Conservation (phyloP, 2,797 vertebrate species). For the Carcharodon carcharias region DNA sequence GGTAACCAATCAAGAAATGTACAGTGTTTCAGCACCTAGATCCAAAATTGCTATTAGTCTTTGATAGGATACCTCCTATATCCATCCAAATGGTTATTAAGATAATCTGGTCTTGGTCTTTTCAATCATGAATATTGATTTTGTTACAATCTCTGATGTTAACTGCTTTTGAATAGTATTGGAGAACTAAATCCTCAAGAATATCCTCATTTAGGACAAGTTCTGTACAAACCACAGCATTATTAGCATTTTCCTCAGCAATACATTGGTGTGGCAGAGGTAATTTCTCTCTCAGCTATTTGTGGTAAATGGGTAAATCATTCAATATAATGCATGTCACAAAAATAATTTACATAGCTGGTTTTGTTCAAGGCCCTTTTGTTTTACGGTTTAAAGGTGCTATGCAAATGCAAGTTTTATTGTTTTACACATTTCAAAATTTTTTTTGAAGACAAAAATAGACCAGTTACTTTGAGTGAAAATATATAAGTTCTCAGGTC, state of each 20-base stretch:
- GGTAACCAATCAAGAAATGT: neutral
- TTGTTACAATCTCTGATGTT: neutral
- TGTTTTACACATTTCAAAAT: neutral
- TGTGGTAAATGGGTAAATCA: neutral
- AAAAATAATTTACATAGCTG: neutral
- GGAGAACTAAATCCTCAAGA: neutral
- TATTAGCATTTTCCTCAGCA: neutral
- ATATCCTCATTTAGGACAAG: neutral
- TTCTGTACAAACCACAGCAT: neutral
- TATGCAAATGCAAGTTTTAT: neutral
- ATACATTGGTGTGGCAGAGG: no score
- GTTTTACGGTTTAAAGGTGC: neutral
- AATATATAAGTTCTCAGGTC: neutral
- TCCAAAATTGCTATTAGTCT: neutral
- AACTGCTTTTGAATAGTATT: neutral
- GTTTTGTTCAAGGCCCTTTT: neutral
- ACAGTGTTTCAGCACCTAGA: neutral
- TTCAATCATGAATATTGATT: constrained; percentile 6
- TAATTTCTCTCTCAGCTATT: neutral
- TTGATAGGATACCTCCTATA: neutral
- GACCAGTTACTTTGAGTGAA: neutral
- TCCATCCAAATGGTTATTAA: neutral
- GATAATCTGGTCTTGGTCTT: neutral
- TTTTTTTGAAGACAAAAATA: neutral
- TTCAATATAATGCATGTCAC: neutral